A percentile compares a stretch with the other conserved stretches of the same genome.
Conservation (phyloP, 2,888 invertebrate genomes). For the Platycheirus rosarum region DNA sequence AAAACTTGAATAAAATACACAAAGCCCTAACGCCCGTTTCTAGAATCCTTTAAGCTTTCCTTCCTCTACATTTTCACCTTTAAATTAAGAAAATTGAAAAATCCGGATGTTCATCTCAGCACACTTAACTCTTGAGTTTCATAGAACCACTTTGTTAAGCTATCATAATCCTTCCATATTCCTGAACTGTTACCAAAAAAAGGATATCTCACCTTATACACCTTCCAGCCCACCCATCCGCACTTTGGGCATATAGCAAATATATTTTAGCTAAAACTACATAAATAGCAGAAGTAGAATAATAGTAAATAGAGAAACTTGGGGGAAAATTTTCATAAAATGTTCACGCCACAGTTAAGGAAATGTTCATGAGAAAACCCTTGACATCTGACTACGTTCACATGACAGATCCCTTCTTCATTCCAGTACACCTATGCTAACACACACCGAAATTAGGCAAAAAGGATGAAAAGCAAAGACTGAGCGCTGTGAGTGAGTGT, state of each 20-base stretch:
- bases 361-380: slow-evolving; percentile 63
- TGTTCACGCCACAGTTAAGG: slow-evolving; percentile 70
- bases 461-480: not conserved
- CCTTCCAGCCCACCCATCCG: not conserved
- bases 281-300: slow-evolving; percentile 22
- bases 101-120: slow-evolving; percentile 39
- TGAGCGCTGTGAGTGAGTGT: not conserved
- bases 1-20: no score
- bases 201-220: slow-evolving; percentile 4
- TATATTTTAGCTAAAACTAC: slow-evolving; percentile 28
- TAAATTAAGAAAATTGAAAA: slow-evolving; percentile 67
- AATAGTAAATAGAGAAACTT: slow-evolving; percentile 35
- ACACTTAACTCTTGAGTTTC: slow-evolving; percentile 46
- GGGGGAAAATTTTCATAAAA: slow-evolving; percentile 71
- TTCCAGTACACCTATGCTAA: slow-evolving; percentile 7
- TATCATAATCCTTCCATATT: slow-evolving; percentile 61
- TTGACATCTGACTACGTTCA: slow-evolving; percentile 74
- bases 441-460: slow-evolving; percentile 13
- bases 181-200: slow-evolving; percentile 27
- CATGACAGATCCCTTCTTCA: slow-evolving; percentile 65
- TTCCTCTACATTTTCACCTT: slow-evolving; percentile 45
- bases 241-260: slow-evolving; percentile 19
- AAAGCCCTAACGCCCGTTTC: no score
- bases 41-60: no score
- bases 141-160: slow-evolving; percentile 48